Conservation (phyloP, 2,797 vertebrate genomes). For the Caiman crocodilus region DNA sequence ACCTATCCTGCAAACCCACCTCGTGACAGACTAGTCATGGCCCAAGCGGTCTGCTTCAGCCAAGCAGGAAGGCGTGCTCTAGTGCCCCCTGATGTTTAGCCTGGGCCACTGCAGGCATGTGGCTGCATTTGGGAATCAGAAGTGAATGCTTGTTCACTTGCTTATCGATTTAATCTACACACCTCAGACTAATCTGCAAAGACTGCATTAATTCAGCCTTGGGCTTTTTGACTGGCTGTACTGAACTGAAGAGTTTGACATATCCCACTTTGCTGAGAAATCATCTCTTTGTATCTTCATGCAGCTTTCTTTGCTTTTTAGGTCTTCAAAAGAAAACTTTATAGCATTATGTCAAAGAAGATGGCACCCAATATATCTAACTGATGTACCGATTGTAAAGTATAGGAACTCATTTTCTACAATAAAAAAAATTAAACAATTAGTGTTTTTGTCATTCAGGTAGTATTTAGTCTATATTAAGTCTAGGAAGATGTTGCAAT, state of each 20-base stretch:
- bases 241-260: neutral
- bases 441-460: conserved; percentile 8
- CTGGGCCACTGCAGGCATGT: no score
- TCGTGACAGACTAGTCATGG: no score
- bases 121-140: no score
- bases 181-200: no score
- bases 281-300: neutral
- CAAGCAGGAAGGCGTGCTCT: no score
- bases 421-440: neutral
- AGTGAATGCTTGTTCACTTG: no score
- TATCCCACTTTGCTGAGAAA: neutral
- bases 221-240: no score
- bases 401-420: neutral
- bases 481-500: neutral
- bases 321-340: neutral
- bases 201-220: no score
- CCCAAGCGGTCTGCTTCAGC: no score
- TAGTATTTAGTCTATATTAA: neutral
- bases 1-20: no score
- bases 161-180: no score
- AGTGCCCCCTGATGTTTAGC: no score
- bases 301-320: neutral
- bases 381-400: neutral
- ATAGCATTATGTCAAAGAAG: neutral
- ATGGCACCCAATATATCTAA: neutral